Base-by-base conservation (phyloP, 2,113 vertebrate species). In the Neodontobutis hainanensis region DNA sequence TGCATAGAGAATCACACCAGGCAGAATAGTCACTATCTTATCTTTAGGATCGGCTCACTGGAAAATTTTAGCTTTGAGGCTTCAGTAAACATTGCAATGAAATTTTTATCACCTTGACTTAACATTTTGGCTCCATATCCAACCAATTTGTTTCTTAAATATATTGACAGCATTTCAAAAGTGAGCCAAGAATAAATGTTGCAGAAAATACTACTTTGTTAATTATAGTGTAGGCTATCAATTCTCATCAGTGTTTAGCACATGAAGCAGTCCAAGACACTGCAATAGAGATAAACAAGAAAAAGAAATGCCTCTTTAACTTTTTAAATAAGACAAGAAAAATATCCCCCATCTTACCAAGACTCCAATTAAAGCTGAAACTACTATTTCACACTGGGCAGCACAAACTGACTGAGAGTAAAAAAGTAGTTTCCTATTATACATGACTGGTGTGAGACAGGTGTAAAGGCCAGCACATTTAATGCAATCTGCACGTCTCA, bases 351-450 rank as follows among this genome's bases (percentile, higher is more conserved):
- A 38, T 15, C 35, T 35, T 1, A 53, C 14, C 52, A 36, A 55
- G 52, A 78, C 38, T 45, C 59, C 52, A 77, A 70, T 82, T 72
- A 73, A 36, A 19, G 4, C 8, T 44, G 58, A 60, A 47, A 2
- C 45, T 27, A 27, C 19, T 38, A 47, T 68, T 77, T 75, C 42
- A 61, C 11, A 56, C 49, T 42, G 51, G 6, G 11, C 15, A 34
- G 35, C 14, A 5, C 66, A 58, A 36, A 64, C 19, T 8, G 7
- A 64, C 19, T 8, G 5, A 57, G 60, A 58, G 43, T 73, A 73
- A 68, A 34, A 43, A 64, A 5, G 12, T 50, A 44, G n/a, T 71
- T 35, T 40, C 57, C 49, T 77, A 59, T 70, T 61, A 68, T 59
- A 52, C 19, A 52, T 74, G 19, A 73, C 48, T 56, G 11, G 34